A percentile compares a stretch with the other conserved stretches of the same genome.
Evolutionary conservation across 37 sponge, comb jelly and placozoan species (phyloP).

Genomic region (Lycopodina hypogea): DNA sequence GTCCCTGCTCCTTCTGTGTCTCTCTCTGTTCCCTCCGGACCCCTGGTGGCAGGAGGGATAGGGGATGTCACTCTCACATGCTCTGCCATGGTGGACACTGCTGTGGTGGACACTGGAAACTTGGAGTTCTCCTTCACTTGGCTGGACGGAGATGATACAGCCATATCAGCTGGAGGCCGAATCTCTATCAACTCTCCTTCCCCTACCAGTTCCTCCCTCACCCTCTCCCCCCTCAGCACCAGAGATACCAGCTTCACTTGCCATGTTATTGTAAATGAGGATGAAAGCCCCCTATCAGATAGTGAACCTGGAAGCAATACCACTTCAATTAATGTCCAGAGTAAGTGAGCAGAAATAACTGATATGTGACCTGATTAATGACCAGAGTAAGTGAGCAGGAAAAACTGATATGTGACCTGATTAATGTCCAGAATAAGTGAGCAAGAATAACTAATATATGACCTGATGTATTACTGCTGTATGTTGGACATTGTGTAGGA

Average conservation of each 20-base stretch:
- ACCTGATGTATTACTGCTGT: too few relatives aligned
- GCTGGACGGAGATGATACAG: not conserved
- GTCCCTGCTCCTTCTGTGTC: slow-evolving; percentile 11
- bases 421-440: too few relatives aligned
- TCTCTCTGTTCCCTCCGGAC: not conserved
- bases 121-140: not conserved
- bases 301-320: not conserved
- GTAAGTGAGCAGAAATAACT: not conserved
- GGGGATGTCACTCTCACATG: slow-evolving; percentile 4
- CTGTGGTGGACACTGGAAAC: not conserved
- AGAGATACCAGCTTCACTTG: slow-evolving; percentile 6
- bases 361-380: too few relatives aligned
- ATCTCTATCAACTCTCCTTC: not conserved
- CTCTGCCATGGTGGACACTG: not conserved
- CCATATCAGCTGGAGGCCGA: not conserved
- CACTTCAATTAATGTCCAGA: not conserved
- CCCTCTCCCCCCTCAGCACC: slow-evolving; percentile 7
- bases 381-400: too few relatives aligned
- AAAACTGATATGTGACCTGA: too few relatives aligned
- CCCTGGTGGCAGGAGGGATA: not conserved
- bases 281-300: not conserved
- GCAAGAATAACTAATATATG: too few relatives aligned
- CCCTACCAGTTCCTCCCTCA: not conserved
- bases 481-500: too few relatives aligned
- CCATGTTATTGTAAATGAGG: not conserved